Evolutionary conservation across 2,113 vertebrate genomes (phyloP).

Genomic region (Theropithecus gelada): DNA sequence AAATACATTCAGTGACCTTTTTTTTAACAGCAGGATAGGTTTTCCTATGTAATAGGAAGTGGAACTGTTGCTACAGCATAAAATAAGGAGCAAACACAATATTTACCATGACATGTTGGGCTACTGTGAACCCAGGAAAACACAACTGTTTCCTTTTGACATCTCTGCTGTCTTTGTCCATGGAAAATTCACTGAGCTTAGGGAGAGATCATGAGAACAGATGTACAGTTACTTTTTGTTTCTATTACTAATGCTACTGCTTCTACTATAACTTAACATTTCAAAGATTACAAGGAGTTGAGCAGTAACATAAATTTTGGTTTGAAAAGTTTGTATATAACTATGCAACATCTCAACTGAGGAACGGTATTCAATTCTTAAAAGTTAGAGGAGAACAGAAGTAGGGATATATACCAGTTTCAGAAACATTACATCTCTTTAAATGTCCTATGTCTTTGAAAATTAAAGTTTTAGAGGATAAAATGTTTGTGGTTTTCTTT

Average conservation of each 20-base stretch:
- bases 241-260: constrained; percentile 9
- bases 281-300: constrained; percentile 23
- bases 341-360: background rate
- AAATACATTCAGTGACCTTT: constrained; percentile 56
- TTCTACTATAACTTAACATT: background rate
- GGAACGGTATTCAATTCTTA: constrained; percentile 26
- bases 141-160: background rate
- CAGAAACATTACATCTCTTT: constrained; percentile 46
- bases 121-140: constrained; percentile 6
- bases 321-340: constrained; percentile 34
- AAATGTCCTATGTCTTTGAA: constrained; percentile 62
- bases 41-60: constrained; percentile 55
- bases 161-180: background rate
- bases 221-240: background rate
- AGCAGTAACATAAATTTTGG: constrained; percentile 36
- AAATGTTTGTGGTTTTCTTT: background rate
- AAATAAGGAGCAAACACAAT: constrained; percentile 16
- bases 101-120: background rate
- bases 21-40: constrained; percentile 45
- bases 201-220: background rate
- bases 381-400: constrained; percentile 46
- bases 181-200: constrained; percentile 43
- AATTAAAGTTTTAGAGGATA: constrained; percentile 69
- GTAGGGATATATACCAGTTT: background rate
- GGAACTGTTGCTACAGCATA: constrained; percentile 44